Base-by-base conservation (phyloP, 2,113 vertebrate genomes). In the Gila orcuttii region DNA sequence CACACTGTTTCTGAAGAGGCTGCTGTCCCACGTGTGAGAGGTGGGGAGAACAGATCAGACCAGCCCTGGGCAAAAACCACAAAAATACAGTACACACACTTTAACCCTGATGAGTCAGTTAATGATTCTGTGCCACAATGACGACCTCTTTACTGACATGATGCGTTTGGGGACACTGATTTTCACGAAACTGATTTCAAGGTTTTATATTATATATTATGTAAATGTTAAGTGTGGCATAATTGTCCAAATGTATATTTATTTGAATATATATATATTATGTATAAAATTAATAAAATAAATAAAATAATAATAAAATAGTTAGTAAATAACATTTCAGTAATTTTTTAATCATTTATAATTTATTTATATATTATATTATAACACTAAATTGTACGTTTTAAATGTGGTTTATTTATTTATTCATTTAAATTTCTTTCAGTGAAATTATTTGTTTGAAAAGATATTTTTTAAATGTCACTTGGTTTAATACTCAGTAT, bases 91-190 rank as follows among this genome's bases (percentile, higher is more conserved):
- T 50, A 77, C 25, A 76, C 64, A 25, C 50, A 82, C 52, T 55
- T 86, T 87, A 92, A 87, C 92, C 86, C 93, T 71, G 74, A 64
- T 13, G 45, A 64, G 33, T 62, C 77, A 79, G 55, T 23, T 39
- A 60, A 19, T 12, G 36, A 71, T 71, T 11, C 33, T 42, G 68
- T 71, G 10, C 66, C 31, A 68, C 31, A 9, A 2, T 69, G 8
- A 55, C 4, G 3, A 55, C 21, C 31, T 39, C 52, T 79, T 15
- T 60, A 17, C 15, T 17, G 7, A 42, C 77, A n/a, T 15, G 4
- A 78, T 59, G 31, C 0, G 4, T 3, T 2, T 6, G 28, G 57
- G 12, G 12, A 62, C 33, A 42, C 55, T 15, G 31, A 79, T 60
- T 79, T 71, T 10, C 8, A 8, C 8, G 0, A 36, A 9, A 69